phyloP scores from a whole-genome alignment of 1,140 invertebrate species.

The Aphelinus atriplicis region DNA sequence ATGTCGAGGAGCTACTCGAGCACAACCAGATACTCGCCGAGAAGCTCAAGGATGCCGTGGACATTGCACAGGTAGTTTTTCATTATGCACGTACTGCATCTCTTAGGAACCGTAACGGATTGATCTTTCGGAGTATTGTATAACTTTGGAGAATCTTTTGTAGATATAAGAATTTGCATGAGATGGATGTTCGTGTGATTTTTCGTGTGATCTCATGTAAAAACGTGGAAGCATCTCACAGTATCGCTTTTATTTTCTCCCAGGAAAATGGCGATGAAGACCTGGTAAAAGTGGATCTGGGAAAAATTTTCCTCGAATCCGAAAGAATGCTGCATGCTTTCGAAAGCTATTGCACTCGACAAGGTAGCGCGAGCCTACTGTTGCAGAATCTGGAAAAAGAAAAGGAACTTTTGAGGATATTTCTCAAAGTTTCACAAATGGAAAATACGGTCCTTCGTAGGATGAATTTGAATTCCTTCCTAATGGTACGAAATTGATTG shows the following conservation, averaged over 20 bases:
- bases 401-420: constrained; percentile 93
- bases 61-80: constrained; percentile 73
- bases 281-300: constrained; percentile 88
- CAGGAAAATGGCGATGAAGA: constrained; percentile 77
- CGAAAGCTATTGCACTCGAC: constrained; percentile 91
- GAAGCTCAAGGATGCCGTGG: constrained; percentile 86
- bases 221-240: no score
- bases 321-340: constrained; percentile 93
- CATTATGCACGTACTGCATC: not conserved
- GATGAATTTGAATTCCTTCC: constrained; percentile 96
- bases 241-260: constrained; percentile 17
- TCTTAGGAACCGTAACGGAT: no score
- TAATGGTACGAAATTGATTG: constrained; percentile 77
- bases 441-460: constrained; percentile 91
- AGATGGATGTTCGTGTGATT: no score
- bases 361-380: constrained; percentile 88
- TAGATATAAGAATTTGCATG: no score
- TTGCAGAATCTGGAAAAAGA: constrained; percentile 94
- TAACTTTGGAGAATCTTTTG: no score
- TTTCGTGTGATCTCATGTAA: no score
- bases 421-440: constrained; percentile 95
- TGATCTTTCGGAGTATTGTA: no score
- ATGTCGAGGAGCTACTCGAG: constrained; percentile 90
- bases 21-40: constrained; percentile 88
- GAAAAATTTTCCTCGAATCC: constrained; percentile 90